Conservation (phyloP, 2,888 invertebrate species). For the Nesidiocoris tenuis region DNA sequence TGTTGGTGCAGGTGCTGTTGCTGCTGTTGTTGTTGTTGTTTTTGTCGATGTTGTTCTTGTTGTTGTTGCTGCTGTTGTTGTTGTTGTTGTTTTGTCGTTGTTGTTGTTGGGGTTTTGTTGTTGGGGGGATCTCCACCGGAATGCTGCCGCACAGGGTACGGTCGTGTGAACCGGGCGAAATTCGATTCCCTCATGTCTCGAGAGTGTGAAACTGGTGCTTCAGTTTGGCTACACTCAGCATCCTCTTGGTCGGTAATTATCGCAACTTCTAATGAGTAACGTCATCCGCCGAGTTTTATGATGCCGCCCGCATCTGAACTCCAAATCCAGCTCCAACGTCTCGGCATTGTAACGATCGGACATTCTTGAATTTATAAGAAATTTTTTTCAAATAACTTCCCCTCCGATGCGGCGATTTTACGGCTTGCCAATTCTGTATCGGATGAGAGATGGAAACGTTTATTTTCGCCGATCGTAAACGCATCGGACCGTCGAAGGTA, state of each 20-base stretch:
- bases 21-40: no score
- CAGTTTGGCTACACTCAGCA: not conserved
- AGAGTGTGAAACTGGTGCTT: not conserved
- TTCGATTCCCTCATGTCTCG: not conserved
- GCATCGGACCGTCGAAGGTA: not conserved
- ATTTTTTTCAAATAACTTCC: no score
- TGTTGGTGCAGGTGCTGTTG: no score
- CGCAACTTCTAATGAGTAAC: conserved; percentile 10
- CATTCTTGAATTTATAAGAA: not conserved
- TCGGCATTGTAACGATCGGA: not conserved
- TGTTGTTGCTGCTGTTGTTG: no score
- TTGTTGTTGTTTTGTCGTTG: no score
- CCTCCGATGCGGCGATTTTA: not conserved
- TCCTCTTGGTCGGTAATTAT: not conserved
- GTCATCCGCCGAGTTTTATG: not conserved
- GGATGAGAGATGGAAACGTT: not conserved
- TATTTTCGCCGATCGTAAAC: not conserved
- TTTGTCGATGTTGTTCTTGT: no score
- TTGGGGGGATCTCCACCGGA: no score
- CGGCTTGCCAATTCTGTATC: not conserved
- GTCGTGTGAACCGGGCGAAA: no score
- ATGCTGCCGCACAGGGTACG: no score
- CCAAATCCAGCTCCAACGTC: not conserved
- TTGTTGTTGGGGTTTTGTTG: no score
- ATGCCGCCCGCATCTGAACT: not conserved